Percentiles rank a stretch among this genome's conserved stretches.
These are phyloP conservation scores for Augiades crinisus DNA, from an alignment of 2,888 invertebrate genomes.

Conservation along the genomic window DNA sequence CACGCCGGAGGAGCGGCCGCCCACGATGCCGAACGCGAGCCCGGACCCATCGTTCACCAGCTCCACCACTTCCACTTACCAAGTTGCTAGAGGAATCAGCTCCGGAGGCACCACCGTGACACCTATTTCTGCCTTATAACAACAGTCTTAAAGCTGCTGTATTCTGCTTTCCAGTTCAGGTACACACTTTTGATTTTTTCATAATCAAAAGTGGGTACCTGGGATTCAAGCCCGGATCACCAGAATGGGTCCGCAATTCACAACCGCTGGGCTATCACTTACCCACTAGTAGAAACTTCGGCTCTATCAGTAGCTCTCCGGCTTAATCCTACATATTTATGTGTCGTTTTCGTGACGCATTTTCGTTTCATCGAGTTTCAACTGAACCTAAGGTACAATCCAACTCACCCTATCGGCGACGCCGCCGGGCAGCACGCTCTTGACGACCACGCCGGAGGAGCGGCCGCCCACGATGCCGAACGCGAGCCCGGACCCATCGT, in stretches of 20 bases:
- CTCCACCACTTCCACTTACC: slow-evolving; percentile 97
- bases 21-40: slow-evolving; percentile 96
- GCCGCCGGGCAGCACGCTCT: slow-evolving; percentile 95
- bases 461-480: slow-evolving; percentile 96
- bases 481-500: slow-evolving; percentile 95
- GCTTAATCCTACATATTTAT: no score
- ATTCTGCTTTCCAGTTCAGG: neutral
- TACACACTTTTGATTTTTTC: neutral
- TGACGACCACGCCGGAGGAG: slow-evolving; percentile 96
- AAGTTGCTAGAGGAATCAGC: no score
- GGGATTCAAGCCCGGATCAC: no score
- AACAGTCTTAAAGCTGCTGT: neutral
- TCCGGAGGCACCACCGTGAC: neutral
- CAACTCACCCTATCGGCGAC: slow-evolving; percentile 92
- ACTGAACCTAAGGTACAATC: no score
- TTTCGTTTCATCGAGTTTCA: no score
- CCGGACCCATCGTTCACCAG: slow-evolving; percentile 95
- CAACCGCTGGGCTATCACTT: no score
- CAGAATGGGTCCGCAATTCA: no score
- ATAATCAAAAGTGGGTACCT: no score
- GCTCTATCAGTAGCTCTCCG: no score
- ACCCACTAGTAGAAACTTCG: no score
- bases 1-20: slow-evolving; percentile 94
- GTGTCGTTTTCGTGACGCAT: no score
- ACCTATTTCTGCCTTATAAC: neutral